phyloP scores from a whole-genome alignment of 2,797 vertebrate species.

The Lacerta agilis region DNA sequence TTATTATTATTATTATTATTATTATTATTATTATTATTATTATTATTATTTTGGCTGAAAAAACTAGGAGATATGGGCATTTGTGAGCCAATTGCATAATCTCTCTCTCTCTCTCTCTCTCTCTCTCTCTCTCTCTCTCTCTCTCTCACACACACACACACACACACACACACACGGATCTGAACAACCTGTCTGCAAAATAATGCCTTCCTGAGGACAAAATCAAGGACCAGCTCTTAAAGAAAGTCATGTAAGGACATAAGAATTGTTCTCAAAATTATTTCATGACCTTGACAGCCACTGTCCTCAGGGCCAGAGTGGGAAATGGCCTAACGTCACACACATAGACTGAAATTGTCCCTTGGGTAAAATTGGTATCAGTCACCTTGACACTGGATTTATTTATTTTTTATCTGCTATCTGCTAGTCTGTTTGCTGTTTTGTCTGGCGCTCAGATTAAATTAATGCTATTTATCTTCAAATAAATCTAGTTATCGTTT shows the following conservation, averaged over 20 bases:
- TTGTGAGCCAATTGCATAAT: no score
- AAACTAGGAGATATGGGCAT: no score
- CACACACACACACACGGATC: no score
- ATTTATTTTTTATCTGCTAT: not conserved
- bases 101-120: no score
- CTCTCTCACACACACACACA: no score
- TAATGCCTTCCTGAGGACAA: no score
- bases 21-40: no score
- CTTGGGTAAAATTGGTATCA: not conserved
- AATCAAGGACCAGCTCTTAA: not conserved
- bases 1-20: no score
- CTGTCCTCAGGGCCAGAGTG: slow-evolving; percentile 38
- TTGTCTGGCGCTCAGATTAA: not conserved
- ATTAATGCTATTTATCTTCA: not conserved
- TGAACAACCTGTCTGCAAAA: no score
- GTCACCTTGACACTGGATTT: slow-evolving; percentile 1
- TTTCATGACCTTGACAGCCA: slow-evolving; percentile 37
- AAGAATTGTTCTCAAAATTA: not conserved
- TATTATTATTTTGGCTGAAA: no score
- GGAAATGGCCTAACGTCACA: not conserved
- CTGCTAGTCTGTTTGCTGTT: not conserved
- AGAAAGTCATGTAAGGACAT: no score
- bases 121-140: no score
- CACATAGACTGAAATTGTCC: slow-evolving; percentile 41
- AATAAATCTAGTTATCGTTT: not conserved